Evolutionary conservation across 2,888 invertebrate genomes (phyloP).

Genomic region (Drosophila vallismaia): DNA sequence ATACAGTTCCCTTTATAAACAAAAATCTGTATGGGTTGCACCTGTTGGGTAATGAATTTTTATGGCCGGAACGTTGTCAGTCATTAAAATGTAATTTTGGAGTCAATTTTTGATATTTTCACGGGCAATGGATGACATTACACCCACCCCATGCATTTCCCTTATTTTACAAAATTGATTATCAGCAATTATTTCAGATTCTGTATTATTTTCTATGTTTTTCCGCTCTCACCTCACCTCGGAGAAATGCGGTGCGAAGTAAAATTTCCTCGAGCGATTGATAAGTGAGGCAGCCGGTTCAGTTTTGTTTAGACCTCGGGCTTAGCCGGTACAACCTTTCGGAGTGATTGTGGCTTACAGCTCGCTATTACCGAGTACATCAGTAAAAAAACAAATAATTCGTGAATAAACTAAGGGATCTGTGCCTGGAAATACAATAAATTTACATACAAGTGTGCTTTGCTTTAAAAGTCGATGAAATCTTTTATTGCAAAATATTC

Average conservation of each 20-base stretch:
- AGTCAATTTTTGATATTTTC: constrained; percentile 11
- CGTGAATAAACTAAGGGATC: too few relatives aligned
- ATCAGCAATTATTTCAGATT: constrained; percentile 29
- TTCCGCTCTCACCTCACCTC: constrained; percentile 1
- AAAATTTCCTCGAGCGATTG: constrained; percentile 13
- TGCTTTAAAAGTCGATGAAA: neutral
- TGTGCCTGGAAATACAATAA: neutral
- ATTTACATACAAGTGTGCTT: neutral
- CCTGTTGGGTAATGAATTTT: neutral
- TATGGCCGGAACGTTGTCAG: constrained; percentile 22
- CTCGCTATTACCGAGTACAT: neutral
- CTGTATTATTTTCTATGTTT: constrained; percentile 3
- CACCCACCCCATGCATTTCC: neutral
- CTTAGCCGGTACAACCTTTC: constrained; percentile 31
- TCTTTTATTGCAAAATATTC: neutral
- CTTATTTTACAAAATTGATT: constrained; percentile 13
- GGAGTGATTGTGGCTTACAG: neutral
- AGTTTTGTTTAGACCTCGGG: constrained; percentile 45
- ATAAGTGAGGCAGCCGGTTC: constrained; percentile 34
- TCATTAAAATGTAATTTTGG: constrained; percentile 29
- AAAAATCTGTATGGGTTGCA: too few relatives aligned
- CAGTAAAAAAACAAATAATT: neutral
- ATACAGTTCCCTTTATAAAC: too few relatives aligned
- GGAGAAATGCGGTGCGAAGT: neutral
- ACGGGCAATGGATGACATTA: constrained; percentile 8